Evolutionary conservation across 2,113 vertebrate genomes (phyloP).

Genomic region (Pelodiscus sinensis): DNA sequence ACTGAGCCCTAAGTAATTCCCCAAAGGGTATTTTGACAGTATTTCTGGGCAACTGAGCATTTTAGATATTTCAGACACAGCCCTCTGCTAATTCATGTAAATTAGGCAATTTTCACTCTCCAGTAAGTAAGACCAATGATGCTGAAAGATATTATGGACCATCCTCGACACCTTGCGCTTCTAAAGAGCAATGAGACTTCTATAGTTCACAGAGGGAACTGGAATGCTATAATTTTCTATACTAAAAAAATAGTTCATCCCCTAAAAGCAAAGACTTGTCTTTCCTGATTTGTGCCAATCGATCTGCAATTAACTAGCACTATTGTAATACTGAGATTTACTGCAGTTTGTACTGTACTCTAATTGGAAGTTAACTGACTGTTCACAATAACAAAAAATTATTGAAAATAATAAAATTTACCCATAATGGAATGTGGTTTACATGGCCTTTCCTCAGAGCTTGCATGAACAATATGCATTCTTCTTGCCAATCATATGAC

Average conservation of each 20-base stretch:
- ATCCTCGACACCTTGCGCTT: fast-evolving
- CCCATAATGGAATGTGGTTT: background rate
- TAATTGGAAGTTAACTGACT: conserved; percentile 35
- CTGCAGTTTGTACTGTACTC: background rate
- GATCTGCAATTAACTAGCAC: conserved; percentile 17
- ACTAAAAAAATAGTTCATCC: conserved; percentile 18
- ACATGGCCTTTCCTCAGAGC: background rate
- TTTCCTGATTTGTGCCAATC: conserved; percentile 10
- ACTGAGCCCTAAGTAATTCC: background rate
- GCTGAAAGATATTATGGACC: background rate
- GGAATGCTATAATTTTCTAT: background rate
- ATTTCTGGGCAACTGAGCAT: background rate
- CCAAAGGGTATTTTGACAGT: background rate
- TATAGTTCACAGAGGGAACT: fast-evolving
- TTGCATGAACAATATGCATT: background rate
- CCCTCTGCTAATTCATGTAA: background rate
- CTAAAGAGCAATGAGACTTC: background rate
- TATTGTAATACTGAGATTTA: conserved; percentile 15
- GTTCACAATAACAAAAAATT: background rate
- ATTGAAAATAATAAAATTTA: background rate
- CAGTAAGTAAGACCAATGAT: background rate
- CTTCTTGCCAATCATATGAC: background rate
- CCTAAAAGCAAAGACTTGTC: background rate
- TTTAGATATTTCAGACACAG: background rate
- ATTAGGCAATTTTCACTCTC: background rate